Base-by-base conservation (phyloP, 2,888 invertebrate species). In the Himalopsyche japonica region DNA sequence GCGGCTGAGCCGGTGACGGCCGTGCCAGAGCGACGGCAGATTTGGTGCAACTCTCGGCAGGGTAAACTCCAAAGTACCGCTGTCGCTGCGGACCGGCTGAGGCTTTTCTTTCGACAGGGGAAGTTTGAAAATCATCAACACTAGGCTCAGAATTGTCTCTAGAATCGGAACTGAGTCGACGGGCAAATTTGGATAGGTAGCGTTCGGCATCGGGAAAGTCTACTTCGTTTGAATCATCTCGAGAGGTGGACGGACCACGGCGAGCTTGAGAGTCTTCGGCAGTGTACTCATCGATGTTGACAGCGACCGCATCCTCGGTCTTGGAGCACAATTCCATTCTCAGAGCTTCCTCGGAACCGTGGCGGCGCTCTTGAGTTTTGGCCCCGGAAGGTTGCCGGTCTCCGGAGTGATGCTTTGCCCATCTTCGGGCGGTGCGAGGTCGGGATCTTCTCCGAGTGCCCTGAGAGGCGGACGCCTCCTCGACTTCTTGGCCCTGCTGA, bases 81-180 rank as follows among this genome's bases (percentile, higher is more conserved):
- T 80, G 85, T 20, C 76, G 37, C 57, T 92, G 88, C 85, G 92
- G 92, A 0, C 91, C 89, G 34, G 89, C 89, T 20, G 90, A 89
- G 8, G 77, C 15, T 86, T 92, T 92, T 86, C 91, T 92, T 1
- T 92, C 92, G 0, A 91, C 91, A 34, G 91, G 92, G 70, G 90
- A 93, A 88, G 83, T 88, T 89, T 81, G 88, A 88, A 84, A 89
- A 86, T 37, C 90, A 34, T 90, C 92, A 43, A 91, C 93, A 88
- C 89, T 92, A 47, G 91, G 92, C 88, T 90, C 93, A 0, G 90
- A 93, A 86, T 92, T 92, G 84, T 93, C 93, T 82, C 91, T 91
- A 0, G 93, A 93, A 87, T 93, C 93, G 0, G 91, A 92, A 87
- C 93, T 93, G 0, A 92, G 90, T 86, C 93, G 93, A 8, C 93